These are phyloP conservation scores for Aphrocallistes beatrix DNA, from an alignment of 37 sponge, comb jelly and placozoan genomes.

Conservation along the genomic window DNA sequence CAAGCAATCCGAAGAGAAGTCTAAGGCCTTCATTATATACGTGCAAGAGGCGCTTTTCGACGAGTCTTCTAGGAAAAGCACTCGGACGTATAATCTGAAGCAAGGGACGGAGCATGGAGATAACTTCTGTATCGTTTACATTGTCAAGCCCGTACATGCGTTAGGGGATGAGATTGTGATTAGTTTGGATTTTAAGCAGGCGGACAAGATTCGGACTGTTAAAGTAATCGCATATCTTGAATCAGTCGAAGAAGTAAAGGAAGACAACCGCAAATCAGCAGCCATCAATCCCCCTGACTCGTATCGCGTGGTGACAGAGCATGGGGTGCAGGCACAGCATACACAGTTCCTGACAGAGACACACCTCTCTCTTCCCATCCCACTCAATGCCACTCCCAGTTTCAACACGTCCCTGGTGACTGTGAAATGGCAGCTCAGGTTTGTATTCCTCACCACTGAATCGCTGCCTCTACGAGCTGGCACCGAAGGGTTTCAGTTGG, in stretches of 20 bases:
- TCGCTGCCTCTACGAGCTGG: neutral
- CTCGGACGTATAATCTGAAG: neutral
- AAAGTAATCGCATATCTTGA: slow-evolving; percentile 6
- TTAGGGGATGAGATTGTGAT: slow-evolving; percentile 6
- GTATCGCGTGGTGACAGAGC: neutral
- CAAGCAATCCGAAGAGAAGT: neutral
- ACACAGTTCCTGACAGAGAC: neutral
- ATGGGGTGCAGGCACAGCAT: neutral
- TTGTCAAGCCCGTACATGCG: neutral
- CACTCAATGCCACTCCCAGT: neutral
- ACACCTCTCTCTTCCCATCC: neutral
- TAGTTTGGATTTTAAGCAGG: slow-evolving; percentile 3
- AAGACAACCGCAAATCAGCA: neutral
- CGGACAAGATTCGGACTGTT: neutral
- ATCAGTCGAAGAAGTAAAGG: neutral
- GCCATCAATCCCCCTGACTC: neutral
- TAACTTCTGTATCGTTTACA: neutral
- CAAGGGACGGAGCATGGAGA: neutral
- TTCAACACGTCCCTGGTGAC: neutral
- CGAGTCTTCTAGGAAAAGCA: slow-evolving; percentile 14
- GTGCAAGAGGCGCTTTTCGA: slow-evolving; percentile 2
- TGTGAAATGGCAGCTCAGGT: neutral
- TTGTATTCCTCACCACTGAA: neutral
- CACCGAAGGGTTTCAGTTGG: neutral
- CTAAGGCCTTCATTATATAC: neutral